phyloP scores from a whole-genome alignment of 2,888 invertebrate genomes.

The Rhaphigaster nebulosa region DNA sequence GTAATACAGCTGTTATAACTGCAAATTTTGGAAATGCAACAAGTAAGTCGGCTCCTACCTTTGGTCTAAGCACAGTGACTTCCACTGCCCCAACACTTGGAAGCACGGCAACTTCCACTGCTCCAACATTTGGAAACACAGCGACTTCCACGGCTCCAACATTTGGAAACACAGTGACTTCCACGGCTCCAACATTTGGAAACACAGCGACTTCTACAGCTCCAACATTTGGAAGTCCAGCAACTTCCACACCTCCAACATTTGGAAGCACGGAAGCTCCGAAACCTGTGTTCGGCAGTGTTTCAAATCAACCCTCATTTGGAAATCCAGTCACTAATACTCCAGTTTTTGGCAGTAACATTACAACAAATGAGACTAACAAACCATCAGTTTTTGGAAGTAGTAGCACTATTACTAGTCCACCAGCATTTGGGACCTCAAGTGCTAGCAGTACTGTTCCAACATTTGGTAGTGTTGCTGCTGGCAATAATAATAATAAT shows the following conservation, averaged over 20 bases:
- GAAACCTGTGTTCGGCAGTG: neutral
- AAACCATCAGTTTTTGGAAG: slow-evolving; percentile 39
- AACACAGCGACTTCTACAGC: neutral
- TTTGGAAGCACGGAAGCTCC: slow-evolving; percentile 23
- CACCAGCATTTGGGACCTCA: slow-evolving; percentile 14
- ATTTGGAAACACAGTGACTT: neutral
- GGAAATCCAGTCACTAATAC: slow-evolving; percentile 6
- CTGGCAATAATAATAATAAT: slow-evolving; percentile 27
- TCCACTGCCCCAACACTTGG: neutral
- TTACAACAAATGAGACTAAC: neutral
- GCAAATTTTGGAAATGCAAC: slow-evolving; percentile 44
- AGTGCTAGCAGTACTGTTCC: slow-evolving; percentile 1
- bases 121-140: neutral
- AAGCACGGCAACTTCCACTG: neutral
- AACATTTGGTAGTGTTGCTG: slow-evolving; percentile 41
- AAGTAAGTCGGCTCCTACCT: slow-evolving; percentile 1
- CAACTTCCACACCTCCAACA: neutral
- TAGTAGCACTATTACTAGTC: slow-evolving; percentile 12
- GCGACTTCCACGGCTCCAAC: neutral
- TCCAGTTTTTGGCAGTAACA: slow-evolving; percentile 45
- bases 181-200: neutral
- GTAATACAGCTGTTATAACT: neutral
- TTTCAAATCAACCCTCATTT: slow-evolving; percentile 18
- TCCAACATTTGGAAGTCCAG: neutral
- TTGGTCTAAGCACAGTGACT: slow-evolving; percentile 11